phyloP scores from a whole-genome alignment of 1,140 invertebrate genomes.

The Andrena cerasifolii region DNA sequence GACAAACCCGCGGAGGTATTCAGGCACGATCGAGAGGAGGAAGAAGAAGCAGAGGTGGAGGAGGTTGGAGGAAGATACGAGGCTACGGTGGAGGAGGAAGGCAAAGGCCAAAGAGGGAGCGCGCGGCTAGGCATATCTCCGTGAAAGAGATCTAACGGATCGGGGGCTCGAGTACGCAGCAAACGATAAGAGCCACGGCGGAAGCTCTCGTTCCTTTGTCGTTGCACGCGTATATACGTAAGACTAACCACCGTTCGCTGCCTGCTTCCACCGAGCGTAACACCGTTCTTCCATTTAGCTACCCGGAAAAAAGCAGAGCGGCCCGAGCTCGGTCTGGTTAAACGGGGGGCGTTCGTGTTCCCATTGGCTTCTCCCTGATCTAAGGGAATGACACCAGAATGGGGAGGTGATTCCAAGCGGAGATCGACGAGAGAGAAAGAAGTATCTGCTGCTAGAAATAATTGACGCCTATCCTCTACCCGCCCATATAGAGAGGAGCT shows the following conservation, averaged over 20 bases:
- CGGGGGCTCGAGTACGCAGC: conserved; percentile 54
- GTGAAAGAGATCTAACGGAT: conserved; percentile 67
- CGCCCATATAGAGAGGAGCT: too few species aligned
- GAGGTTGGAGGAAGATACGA: conserved; percentile 1
- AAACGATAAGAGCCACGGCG: conserved; percentile 59
- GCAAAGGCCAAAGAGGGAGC: conserved; percentile 62
- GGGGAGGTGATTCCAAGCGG: neutral
- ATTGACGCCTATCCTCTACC: too few species aligned
- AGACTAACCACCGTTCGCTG: conserved; percentile 48
- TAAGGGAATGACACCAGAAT: neutral
- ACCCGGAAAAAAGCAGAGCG: conserved; percentile 66
- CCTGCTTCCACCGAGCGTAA: conserved; percentile 55
- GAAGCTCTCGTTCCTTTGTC: conserved; percentile 64
- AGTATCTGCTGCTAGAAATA: too few species aligned
- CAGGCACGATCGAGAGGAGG: conserved; percentile 45
- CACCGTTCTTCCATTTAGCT: conserved; percentile 80
- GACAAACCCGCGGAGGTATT: conserved; percentile 58
- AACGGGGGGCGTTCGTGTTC: conserved; percentile 27
- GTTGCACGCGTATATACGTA: conserved; percentile 54
- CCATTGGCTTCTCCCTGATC: neutral
- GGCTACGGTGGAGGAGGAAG: conserved; percentile 36
- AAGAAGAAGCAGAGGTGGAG: conserved; percentile 22
- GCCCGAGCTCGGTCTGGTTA: conserved; percentile 40
- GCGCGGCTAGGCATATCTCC: conserved; percentile 49
- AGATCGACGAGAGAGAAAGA: neutral